phyloP scores from a whole-genome alignment of 2,113 vertebrate species.

The Myotis yumanensis region DNA sequence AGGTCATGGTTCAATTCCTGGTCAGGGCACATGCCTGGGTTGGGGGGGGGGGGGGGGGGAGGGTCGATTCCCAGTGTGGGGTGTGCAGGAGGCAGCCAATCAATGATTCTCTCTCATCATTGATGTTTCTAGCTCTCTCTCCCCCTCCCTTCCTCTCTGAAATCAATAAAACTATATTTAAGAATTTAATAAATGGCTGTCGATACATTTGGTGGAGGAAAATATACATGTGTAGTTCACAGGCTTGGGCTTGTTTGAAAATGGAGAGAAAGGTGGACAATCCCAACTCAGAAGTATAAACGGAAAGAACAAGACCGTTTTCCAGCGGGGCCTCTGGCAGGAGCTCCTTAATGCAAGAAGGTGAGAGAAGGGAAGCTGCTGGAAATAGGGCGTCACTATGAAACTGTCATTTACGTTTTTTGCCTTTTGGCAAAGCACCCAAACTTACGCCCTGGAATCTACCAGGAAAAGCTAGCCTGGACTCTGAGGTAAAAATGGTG shows the following conservation, averaged over 20 bases:
- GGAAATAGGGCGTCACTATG: background rate
- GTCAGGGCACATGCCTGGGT: too few species aligned
- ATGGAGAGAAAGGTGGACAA: background rate
- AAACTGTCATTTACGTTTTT: background rate
- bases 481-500: background rate
- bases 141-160: too few species aligned
- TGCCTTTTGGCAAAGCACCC: slow-evolving; percentile 1
- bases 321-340: background rate
- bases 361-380: background rate
- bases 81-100: too few species aligned
- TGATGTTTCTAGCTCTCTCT: too few species aligned
- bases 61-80: too few species aligned
- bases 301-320: background rate
- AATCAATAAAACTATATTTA: too few species aligned
- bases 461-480: background rate
- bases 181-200: background rate
- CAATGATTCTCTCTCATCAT: too few species aligned
- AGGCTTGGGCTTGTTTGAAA: background rate
- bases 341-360: background rate
- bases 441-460: background rate
- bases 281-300: background rate
- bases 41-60: too few species aligned
- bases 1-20: too few species aligned
- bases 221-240: background rate
- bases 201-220: background rate